A percentile compares a stretch with the other conserved stretches of the same genome.
phyloP scores from a whole-genome alignment of 2,888 invertebrate species.

The Drosophila demipolita region DNA sequence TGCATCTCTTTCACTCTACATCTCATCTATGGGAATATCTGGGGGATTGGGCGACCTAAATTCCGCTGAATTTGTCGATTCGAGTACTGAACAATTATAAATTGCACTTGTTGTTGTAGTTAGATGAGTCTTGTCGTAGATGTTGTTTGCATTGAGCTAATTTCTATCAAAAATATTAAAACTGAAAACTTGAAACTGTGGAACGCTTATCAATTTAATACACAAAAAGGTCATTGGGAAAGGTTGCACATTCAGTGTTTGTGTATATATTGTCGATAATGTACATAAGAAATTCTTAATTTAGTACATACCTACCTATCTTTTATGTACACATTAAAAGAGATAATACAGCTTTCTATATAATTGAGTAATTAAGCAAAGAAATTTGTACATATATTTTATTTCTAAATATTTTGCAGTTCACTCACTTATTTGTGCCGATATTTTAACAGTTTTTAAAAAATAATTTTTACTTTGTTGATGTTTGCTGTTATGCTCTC shows the following conservation, averaged over 20 bases:
- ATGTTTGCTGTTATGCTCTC: neutral
- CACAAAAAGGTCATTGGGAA: conserved; percentile 64
- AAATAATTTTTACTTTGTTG: neutral
- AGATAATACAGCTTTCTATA: conserved; percentile 12
- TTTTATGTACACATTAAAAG: conserved; percentile 27
- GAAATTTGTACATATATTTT: neutral
- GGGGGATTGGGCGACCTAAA: conserved; percentile 50
- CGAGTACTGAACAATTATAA: conserved; percentile 60
- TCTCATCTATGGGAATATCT: conserved; percentile 1
- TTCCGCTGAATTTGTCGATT: conserved; percentile 26
- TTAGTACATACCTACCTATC: neutral
- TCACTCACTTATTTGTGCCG: neutral
- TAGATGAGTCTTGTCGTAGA: conserved; percentile 20
- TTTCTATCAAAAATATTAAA: conserved; percentile 47
- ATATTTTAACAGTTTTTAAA: neutral
- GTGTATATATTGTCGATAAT: conserved; percentile 10
- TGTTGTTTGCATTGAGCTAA: conserved; percentile 58
- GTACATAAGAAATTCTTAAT: neutral
- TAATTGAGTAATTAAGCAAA: neutral
- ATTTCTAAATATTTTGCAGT: neutral
- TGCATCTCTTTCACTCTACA: neutral
- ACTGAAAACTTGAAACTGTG: conserved; percentile 47
- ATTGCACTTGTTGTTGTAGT: conserved; percentile 51
- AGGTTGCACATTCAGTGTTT: conserved; percentile 53
- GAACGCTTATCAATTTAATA: conserved; percentile 62